Conservation (phyloP, 1,140 invertebrate genomes). For the Monomorium pharaonis region DNA sequence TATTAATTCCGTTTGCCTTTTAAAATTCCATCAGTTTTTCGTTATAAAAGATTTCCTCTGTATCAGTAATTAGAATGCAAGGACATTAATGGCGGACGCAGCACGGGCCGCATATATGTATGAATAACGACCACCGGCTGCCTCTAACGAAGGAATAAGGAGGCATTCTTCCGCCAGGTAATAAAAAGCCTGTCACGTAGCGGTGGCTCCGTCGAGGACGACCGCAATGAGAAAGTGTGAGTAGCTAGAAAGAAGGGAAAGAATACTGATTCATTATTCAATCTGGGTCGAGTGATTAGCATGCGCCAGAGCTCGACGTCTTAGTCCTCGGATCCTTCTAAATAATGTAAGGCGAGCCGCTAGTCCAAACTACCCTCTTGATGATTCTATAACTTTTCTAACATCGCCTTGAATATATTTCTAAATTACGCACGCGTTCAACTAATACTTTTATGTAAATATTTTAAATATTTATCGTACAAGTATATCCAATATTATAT, state of each 20-base stretch:
- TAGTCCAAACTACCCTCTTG: constrained; percentile 53
- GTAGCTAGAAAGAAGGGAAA: constrained; percentile 78
- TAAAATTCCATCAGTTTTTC: neutral
- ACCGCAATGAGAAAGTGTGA: constrained; percentile 64
- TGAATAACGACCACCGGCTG: constrained; percentile 52
- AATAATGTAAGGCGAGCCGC: constrained; percentile 82
- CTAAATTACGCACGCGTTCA: neutral
- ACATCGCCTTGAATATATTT: constrained; percentile 42
- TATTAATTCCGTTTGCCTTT: neutral
- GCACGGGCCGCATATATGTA: constrained; percentile 39
- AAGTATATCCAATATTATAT: neutral
- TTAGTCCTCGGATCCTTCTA: constrained; percentile 80
- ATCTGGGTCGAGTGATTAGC: constrained; percentile 85
- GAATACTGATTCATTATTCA: constrained; percentile 86
- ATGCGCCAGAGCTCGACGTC: constrained; percentile 81
- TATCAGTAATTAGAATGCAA: constrained; percentile 45
- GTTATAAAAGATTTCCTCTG: constrained; percentile 3
- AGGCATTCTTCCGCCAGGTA: constrained; percentile 63
- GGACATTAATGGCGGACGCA: constrained; percentile 37
- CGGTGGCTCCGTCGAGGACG: constrained; percentile 52
- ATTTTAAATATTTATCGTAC: neutral
- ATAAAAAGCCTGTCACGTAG: constrained; percentile 84
- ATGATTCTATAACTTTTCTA: constrained; percentile 35
- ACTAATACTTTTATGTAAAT: neutral
- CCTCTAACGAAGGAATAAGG: constrained; percentile 57